Evolutionary conservation across 2,113 vertebrate species (phyloP).

Genomic region (Macquaria ambigua): DNA sequence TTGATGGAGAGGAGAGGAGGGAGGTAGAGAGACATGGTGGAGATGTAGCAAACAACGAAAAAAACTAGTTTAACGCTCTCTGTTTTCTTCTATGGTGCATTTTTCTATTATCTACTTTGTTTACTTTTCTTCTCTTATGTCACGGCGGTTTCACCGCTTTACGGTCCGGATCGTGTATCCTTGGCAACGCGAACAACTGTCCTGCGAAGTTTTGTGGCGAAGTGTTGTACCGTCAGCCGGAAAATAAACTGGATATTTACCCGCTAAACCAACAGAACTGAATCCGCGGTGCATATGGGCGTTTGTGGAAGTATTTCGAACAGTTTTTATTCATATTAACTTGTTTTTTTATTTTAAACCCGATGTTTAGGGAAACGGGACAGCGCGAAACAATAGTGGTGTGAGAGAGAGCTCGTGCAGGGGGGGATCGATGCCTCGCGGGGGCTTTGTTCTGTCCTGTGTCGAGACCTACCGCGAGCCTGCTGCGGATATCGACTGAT

Average conservation of each 20-base stretch:
- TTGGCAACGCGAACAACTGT: constrained; percentile 75
- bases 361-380: constrained; percentile 34
- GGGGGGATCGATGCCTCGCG: constrained; percentile 60
- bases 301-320: background rate
- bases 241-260: constrained; percentile 8
- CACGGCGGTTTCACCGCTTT: constrained; percentile 47
- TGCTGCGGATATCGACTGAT: constrained; percentile 38
- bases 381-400: constrained; percentile 73
- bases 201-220: constrained; percentile 77
- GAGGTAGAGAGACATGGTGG: background rate
- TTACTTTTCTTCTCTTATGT: background rate
- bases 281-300: rapidly evolving
- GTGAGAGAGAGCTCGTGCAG: constrained; percentile 45
- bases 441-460: constrained; percentile 75
- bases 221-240: constrained; percentile 50
- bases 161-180: constrained; percentile 68
- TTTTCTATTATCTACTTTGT: background rate
- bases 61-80: background rate
- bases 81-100: rapidly evolving
- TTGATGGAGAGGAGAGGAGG: constrained; percentile 51
- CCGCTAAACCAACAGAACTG: background rate
- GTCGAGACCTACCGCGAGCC: constrained; percentile 45
- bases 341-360: background rate
- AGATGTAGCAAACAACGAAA: constrained; percentile 27
- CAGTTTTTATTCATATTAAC: background rate